Evolutionary conservation across 2,113 vertebrate species (phyloP), one percentile per base, ranked within the genome.

Genomic region (Bufo gargarizans): DNA sequence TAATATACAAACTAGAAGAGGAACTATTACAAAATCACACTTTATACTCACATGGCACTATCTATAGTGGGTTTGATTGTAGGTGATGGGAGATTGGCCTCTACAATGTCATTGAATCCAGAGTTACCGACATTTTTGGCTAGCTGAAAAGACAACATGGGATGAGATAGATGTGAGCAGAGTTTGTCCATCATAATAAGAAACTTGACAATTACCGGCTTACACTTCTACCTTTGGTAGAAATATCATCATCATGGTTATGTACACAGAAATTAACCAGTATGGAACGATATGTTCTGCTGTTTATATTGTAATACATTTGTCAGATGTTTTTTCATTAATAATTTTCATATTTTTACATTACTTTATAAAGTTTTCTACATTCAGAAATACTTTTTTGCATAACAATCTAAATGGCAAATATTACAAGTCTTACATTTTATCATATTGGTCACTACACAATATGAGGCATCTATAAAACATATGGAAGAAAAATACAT

Each of bases 111-210:
- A 49, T 95, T 95, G 91, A 95, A 96, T 69, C 89, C 91, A 43
- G 92, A 91, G 86, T 95, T 95, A 16, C 94, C 92, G 47, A 95
- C 93, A 61, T 94, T 95, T 90, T 91, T 95, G 0, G 89, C 95
- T 89, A 96, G 88, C 94, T 96, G 90, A 58, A 91, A 89, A 89
- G n/a, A 84, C 20, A 84, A 3, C 49, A 22, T n/a, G 49, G 33
- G 4, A 69, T 69, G 80, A 50, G 19, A 67, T 7, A 50, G 4
- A 63, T 55, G 22, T 10, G 50, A 53, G 0, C 12, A 50, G 61
- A 67, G 20, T 50, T 2, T 58, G 77, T 3, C 56, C 20, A 19
- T 49, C 17, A 49, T 65, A 61, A 59, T 61, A 53, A 3, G 47
- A 45, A 16, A 47, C 2, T 77, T 6, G 4, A 4, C 50, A 20